Evolutionary conservation across 2,888 invertebrate genomes (phyloP), one percentile per base, ranked within the genome.

Genomic region (Netelia virgata): DNA sequence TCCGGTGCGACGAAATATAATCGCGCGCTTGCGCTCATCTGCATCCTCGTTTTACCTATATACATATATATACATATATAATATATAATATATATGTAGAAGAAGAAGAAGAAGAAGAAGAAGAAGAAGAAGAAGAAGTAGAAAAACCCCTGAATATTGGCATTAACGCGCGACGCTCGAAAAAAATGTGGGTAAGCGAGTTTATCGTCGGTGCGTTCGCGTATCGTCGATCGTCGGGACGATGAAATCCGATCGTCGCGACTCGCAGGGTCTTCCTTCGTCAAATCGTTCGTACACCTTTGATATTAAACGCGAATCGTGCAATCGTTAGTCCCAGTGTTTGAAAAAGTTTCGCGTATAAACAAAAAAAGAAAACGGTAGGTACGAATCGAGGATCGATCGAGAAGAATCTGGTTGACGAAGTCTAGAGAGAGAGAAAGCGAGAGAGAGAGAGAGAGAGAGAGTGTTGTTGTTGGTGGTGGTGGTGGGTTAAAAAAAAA

Each of bases 21-120:
- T n/a, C n/a, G 11, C 41, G 76, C 90, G 90, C 89, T 88, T 88
- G 89, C 89, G 90, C 88, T 16, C n/a, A 0, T 41, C 8, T 41
- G 16, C 64, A 16, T 16, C 9, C 64, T 47, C 47, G 3, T 14
- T 6, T 47, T 47, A 47, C 47, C 1, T 47, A 47, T n/a, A n/a
- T n/a, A n/a, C n/a, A n/a, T n/a, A n/a, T n/a, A n/a, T n/a, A n/a
- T n/a, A n/a, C n/a, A n/a, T n/a, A n/a, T n/a, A n/a, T n/a, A n/a
- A n/a, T n/a, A n/a, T n/a, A n/a, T n/a, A n/a, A n/a, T n/a, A n/a
- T n/a, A n/a, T 47, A 47, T 47, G 28, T 28, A 28, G 5, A 28
- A 28, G 5, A 28, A 28, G 74, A 23, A 75, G 64, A 55, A 1
- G n/a, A 10, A 16, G 3, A 20, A 11, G n/a, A n/a, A 28, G 5